These are phyloP conservation scores for Drosophila orosa DNA, from an alignment of 1,140 invertebrate species.

Conservation along the genomic window DNA sequence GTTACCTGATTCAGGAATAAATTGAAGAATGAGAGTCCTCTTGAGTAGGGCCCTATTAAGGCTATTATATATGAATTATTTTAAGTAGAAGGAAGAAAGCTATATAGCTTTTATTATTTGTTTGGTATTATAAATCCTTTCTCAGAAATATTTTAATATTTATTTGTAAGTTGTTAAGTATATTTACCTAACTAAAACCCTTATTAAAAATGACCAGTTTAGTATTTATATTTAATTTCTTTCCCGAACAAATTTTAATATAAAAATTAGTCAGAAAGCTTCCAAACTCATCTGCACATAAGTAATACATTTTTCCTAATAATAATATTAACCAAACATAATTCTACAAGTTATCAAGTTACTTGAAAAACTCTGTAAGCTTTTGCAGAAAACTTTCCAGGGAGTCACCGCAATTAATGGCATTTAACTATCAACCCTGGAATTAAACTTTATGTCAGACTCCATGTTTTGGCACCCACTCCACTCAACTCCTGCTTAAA, in stretches of 20 bases:
- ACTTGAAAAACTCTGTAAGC: background rate
- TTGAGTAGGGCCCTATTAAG: no score
- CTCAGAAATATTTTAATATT: no score
- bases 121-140: no score
- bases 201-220: background rate
- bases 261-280: background rate
- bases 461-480: conserved; percentile 32
- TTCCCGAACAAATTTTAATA: background rate
- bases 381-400: background rate
- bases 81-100: no score
- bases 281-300: background rate
- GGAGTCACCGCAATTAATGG: conserved; percentile 26
- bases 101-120: no score
- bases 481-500: conserved; percentile 22
- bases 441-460: conserved; percentile 17
- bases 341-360: background rate
- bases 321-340: background rate
- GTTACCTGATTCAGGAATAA: no score
- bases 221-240: background rate
- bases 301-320: background rate
- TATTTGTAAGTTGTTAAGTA: no score
- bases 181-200: background rate
- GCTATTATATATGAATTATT: no score
- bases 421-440: conserved; percentile 21
- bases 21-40: no score